A percentile compares a stretch with the other conserved stretches of the same genome.
Evolutionary conservation across 2,797 vertebrate species (phyloP).

Genomic region (Xiphorhynchus erythropygius): DNA sequence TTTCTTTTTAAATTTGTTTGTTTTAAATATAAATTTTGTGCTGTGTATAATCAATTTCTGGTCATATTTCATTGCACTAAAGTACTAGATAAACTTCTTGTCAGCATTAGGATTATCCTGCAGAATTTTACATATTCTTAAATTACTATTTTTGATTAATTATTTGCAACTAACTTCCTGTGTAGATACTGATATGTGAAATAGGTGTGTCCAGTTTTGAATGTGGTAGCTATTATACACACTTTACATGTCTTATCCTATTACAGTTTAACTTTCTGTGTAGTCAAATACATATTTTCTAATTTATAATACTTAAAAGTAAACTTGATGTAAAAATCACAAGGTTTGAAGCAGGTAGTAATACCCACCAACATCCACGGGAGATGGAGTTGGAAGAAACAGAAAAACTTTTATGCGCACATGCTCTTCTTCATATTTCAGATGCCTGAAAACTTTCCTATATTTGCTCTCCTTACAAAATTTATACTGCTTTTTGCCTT

Average conservation of each 20-base stretch:
- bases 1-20: rapidly evolving
- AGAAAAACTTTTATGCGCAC: background rate
- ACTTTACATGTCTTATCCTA: background rate
- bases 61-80: background rate
- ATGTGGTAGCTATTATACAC: background rate
- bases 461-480: background rate
- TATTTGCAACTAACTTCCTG: background rate
- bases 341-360: background rate
- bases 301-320: background rate
- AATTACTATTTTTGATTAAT: background rate
- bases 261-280: background rate
- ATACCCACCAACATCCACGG: background rate
- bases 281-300: background rate
- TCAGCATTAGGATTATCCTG: background rate
- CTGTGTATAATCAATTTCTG: background rate
- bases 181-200: background rate
- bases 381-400: background rate
- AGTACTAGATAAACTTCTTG: background rate
- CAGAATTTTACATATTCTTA: background rate
- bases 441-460: background rate
- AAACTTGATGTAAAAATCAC: background rate
- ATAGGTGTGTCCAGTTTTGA: background rate
- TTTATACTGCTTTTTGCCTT: background rate
- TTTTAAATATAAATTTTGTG: background rate
- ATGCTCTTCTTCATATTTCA: background rate